These are phyloP conservation scores for Andrena haemorrhoa DNA, from an alignment of 2,888 invertebrate species.

Conservation along the genomic window DNA sequence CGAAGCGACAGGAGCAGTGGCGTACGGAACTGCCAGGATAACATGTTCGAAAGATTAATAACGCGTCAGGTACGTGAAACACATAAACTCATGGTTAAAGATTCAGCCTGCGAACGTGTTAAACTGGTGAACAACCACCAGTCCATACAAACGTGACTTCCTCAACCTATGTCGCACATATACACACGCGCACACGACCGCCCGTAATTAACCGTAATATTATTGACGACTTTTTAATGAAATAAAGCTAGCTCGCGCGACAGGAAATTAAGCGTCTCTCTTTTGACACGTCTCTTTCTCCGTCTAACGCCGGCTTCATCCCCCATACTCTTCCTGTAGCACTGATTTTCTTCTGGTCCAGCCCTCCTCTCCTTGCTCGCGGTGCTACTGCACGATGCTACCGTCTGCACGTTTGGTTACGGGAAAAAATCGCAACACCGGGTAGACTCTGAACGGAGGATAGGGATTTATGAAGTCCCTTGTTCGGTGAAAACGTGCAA, in stretches of 20 bases:
- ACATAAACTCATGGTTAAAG: not conserved
- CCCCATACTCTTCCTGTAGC: slow-evolving; percentile 9
- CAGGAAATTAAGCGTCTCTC: slow-evolving; percentile 76
- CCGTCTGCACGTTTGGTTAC: slow-evolving; percentile 44
- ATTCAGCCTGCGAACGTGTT: not conserved
- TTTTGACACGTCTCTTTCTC: slow-evolving; percentile 51
- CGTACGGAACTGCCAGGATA: no score
- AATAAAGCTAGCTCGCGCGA: slow-evolving; percentile 71
- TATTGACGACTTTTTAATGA: slow-evolving; percentile 78
- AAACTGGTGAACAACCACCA: slow-evolving; percentile 7
- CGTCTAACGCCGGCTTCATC: slow-evolving; percentile 18
- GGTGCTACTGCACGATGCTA: not conserved
- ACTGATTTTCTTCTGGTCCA: slow-evolving; percentile 49
- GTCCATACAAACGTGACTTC: not conserved
- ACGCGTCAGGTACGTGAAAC: no score
- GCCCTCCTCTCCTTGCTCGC: not conserved
- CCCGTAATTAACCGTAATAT: slow-evolving; percentile 63
- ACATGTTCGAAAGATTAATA: no score
- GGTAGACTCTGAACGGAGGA: slow-evolving; percentile 24
- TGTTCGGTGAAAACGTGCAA: slow-evolving; percentile 52
- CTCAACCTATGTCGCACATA: not conserved
- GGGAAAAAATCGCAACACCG: slow-evolving; percentile 50
- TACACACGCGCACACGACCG: slow-evolving; percentile 22
- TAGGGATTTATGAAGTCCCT: slow-evolving; percentile 67
- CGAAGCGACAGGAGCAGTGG: no score